Base-by-base conservation (phyloP, 2,888 invertebrate genomes). In the Sisyra terminalis region DNA sequence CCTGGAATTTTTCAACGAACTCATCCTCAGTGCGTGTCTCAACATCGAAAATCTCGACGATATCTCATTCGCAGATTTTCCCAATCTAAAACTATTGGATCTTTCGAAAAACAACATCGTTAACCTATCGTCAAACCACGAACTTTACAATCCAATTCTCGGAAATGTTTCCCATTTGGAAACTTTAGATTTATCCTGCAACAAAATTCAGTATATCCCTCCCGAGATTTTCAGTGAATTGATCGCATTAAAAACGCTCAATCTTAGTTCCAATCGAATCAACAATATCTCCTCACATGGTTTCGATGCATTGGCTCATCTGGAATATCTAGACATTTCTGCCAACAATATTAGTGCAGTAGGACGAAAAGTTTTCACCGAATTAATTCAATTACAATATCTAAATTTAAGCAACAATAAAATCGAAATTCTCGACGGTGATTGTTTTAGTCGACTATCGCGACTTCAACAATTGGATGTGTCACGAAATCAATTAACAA, bases 361-460 rank as follows among this genome's bases (percentile, higher is more conserved):
- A 45, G 65, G 69, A 29, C 70, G 73, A 47, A 56, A 56, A 11
- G 67, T 73, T 29, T 71, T 82, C 49, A 63, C 65, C 16, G 69
- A 74, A 3, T 58, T 75, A 39, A 65, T 64, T 49, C 71, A 65
- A 48, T 62, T 84, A 15, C 78, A 79, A 53, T 70, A 77, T 52
- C 64, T 84, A n/a, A 78, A 81, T 56, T 63, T 84, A 44, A 78
- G 80, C 53, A 69, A 73, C 44, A 84, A 84, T 55, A 66, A 65
- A 46, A 61, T 84, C 46, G 67, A 71, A 52, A 66, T 69, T 45
- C 64, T 83, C n/a, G 69, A 72, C 39, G 73, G 74, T 49, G 69
- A 69, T 44, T 74, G 75, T 58, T 80, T 82, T 53, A 70, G 70
- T 48, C 73, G 71, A 50, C 57, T 74, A 30, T 65, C 70, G 55